Conservation (phyloP, 35 echinoderm and acorn worm species). For the Lytechinus variegatus region DNA sequence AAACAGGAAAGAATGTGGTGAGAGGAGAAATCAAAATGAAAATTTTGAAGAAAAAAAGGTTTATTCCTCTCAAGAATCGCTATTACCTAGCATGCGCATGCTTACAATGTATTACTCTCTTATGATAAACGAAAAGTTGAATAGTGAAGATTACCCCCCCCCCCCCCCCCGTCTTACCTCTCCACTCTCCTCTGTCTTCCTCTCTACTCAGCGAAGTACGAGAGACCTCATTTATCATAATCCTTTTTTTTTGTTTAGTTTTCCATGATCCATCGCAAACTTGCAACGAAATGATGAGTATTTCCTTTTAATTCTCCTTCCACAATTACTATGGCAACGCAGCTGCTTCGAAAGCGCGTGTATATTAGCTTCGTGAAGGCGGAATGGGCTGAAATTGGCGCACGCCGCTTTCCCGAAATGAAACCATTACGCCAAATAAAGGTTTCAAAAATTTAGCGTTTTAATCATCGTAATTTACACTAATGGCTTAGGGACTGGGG, state of each 20-base stretch:
- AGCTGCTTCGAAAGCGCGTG: conserved; percentile 34
- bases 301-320: conserved; percentile 8
- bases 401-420: not conserved
- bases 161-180: no score
- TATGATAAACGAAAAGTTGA: no score
- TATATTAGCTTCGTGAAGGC: conserved; percentile 27
- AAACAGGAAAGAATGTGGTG: not conserved
- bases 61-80: not conserved
- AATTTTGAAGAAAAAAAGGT: not conserved
- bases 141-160: no score
- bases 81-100: no score
- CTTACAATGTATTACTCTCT: no score
- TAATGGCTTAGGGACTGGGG: conserved; percentile 35
- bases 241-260: not conserved
- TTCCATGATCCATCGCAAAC: conserved; percentile 34
- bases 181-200: not conserved
- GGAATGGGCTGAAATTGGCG: conserved; percentile 22
- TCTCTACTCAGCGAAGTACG: not conserved
- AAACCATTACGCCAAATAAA: conserved; percentile 8
- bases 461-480: conserved; percentile 54
- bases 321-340: conserved; percentile 34
- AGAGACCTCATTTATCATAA: not conserved
- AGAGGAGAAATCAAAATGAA: not conserved
- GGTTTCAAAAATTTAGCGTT: conserved; percentile 42
- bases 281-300: not conserved